A percentile compares a stretch with the other conserved stretches of the same genome.
Evolutionary conservation across 2,797 vertebrate species (phyloP).

Genomic region (Alca torda): DNA sequence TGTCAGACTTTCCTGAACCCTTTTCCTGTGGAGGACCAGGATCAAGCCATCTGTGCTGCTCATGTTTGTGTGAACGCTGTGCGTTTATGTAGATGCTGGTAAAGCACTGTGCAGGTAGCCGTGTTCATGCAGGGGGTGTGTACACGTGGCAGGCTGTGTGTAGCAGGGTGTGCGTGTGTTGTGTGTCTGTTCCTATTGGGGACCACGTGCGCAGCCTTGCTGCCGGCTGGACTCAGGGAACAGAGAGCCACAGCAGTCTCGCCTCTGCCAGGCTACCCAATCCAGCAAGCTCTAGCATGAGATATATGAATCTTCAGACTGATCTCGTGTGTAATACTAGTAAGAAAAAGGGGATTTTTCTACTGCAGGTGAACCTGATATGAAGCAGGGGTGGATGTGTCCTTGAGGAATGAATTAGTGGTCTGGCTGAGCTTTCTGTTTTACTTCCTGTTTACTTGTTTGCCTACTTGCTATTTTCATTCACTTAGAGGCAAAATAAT

Average conservation of each 20-base stretch:
- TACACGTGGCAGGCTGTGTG: not conserved
- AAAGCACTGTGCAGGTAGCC: not conserved
- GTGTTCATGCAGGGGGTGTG: not conserved
- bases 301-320: not conserved
- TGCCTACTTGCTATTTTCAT: not conserved
- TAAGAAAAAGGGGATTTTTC: not conserved
- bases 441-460: not conserved
- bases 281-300: not conserved
- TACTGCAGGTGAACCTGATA: not conserved
- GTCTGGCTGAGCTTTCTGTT: not conserved
- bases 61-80: not conserved
- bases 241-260: not conserved
- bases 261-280: not conserved
- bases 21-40: not conserved
- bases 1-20: not conserved
- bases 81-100: not conserved
- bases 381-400: not conserved
- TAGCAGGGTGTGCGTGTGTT: not conserved
- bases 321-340: not conserved
- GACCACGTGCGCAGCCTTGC: not conserved
- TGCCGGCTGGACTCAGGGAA: not conserved
- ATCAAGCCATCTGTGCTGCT: not conserved
- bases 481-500: not conserved
- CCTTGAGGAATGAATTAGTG: not conserved
- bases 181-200: accelerated